Base-by-base conservation (phyloP, 2,888 invertebrate genomes). In the Orthonevra nobilis region DNA sequence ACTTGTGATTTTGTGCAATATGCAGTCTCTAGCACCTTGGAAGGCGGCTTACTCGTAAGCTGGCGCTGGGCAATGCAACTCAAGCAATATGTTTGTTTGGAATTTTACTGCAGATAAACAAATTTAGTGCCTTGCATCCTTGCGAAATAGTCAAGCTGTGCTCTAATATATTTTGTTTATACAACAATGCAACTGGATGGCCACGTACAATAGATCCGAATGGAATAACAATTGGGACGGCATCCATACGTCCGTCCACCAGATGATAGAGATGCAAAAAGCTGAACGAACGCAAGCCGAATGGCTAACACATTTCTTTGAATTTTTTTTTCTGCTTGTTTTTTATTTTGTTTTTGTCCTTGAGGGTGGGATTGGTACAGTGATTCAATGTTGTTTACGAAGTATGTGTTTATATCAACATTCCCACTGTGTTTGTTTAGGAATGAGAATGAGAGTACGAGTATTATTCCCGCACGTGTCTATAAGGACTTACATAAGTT, bases 81-180 rank as follows among this genome's bases (percentile, higher is more conserved):
- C 3, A 12, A 28, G 40, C 58, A 72, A 77, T 72, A 70, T 77
- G 64, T 70, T 77, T 77, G 58, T 28, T 66, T 23, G 10, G 46
- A 60, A 60, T 66, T 77, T 77, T 64, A 64, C 64, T 64, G 30
- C 52, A 72, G 70, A 77, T 70, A 77, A 77, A 77, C 64, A 77
- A 77, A 72, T 72, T 72, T 77, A 77, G 58, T 77, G 23, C 60
- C 32, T 40, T 58, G 64, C 72, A 64, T 64, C 44, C 58, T 26
- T 19, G 40, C 32, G 58, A 34, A 60, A 36, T 14, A 64, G 52
- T 60, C 60, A 64, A 77, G 60, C 66, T 64, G 66, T 69, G 36
- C 38, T 38, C 28, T 66, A 26, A 72, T 72, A 72, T 64, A 70
- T 74, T 60, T 63, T 72, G 44, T 52, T 52, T 72, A 38, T 52